These are phyloP conservation scores for Noturus placidus DNA, from an alignment of 2,113 vertebrate species.

Conservation along the genomic window DNA sequence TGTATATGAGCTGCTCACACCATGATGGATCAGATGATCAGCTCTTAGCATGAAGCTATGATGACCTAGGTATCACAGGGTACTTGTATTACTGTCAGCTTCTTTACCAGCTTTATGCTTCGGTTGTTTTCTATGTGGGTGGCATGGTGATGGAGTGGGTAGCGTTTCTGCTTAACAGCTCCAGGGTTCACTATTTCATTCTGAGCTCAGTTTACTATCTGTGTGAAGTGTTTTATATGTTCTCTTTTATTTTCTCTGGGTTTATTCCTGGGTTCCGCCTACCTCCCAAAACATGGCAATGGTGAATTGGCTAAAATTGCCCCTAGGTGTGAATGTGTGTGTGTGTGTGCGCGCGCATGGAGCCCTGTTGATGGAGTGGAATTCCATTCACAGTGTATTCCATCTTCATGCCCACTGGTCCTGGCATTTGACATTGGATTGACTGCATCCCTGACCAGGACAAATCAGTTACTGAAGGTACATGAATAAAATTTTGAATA, in stretches of 20 bases:
- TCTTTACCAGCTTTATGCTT: background rate
- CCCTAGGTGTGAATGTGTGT: background rate
- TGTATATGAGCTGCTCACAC: conserved; percentile 10
- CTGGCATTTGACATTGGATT: background rate
- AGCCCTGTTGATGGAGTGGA: background rate
- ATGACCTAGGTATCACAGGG: background rate
- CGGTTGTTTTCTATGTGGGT: conserved; percentile 11
- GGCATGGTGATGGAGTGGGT: background rate
- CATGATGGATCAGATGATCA: background rate
- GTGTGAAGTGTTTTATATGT: background rate
- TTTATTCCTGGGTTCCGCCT: background rate
- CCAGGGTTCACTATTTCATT: background rate
- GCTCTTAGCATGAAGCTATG: background rate
- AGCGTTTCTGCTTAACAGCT: background rate
- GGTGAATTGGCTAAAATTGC: background rate
- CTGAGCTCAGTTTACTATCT: background rate
- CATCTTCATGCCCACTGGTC: background rate
- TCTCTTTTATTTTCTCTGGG: background rate
- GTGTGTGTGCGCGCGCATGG: background rate
- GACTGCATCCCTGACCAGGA: background rate
- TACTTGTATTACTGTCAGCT: background rate
- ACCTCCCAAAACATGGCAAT: background rate
- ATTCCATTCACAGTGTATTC: background rate
- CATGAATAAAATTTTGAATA: background rate
- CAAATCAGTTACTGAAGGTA: background rate